Evolutionary conservation across 2,888 invertebrate genomes (phyloP).

Genomic region (Alsophila aescularia): DNA sequence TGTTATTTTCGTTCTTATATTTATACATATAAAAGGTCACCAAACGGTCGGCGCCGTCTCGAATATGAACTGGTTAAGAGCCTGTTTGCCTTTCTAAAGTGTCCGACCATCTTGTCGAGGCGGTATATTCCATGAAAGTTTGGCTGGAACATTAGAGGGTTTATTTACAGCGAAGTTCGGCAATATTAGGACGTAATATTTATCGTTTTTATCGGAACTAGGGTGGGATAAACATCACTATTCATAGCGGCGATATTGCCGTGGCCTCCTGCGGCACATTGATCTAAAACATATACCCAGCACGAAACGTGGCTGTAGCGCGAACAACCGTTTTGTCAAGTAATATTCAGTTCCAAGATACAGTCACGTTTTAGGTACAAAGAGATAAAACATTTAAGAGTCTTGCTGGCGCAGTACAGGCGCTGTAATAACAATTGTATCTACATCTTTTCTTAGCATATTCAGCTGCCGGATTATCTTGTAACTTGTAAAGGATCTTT

Average conservation of each 20-base stretch:
- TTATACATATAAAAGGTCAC: conserved; percentile 35
- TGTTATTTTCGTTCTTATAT: conserved; percentile 24
- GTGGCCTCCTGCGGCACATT: conserved; percentile 43
- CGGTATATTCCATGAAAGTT: conserved; percentile 26
- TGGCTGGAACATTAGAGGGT: conserved; percentile 23
- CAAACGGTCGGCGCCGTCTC: conserved; percentile 30
- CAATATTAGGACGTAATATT: conserved; percentile 31
- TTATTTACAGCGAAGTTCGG: conserved; percentile 28
- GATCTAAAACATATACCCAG: conserved; percentile 47
- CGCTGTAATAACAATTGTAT: conserved; percentile 13
- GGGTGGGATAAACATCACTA: conserved; percentile 42
- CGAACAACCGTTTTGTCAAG: conserved; percentile 46
- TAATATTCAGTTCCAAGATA: conserved; percentile 49
- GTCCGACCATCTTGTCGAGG: conserved; percentile 23
- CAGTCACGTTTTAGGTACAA: conserved; percentile 48
- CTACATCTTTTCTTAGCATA: conserved; percentile 12
- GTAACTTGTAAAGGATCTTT: not conserved
- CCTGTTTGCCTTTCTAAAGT: conserved; percentile 33
- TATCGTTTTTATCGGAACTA: conserved; percentile 30
- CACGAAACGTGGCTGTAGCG: conserved; percentile 49
- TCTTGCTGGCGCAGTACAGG: conserved; percentile 13
- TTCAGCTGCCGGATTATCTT: conserved; percentile 16
- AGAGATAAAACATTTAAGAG: conserved; percentile 39
- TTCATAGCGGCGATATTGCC: conserved; percentile 52
- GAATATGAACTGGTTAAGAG: conserved; percentile 30